Conservation (phyloP, 2,113 vertebrate species). For the Chloropsis hardwickii region DNA sequence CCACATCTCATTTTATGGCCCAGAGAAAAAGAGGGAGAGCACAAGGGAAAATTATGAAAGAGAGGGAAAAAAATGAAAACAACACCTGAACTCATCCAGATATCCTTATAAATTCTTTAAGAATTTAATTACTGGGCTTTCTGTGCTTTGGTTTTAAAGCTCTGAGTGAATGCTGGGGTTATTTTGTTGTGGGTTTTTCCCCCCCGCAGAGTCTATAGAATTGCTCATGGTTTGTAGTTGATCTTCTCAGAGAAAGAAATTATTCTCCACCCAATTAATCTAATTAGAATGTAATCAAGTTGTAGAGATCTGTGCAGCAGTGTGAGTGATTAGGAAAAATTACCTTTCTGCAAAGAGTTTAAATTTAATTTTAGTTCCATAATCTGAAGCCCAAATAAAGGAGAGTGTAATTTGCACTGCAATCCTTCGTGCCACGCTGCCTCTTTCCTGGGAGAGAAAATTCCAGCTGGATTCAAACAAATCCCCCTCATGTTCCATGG, state of each 20-base stretch:
- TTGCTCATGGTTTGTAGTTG: slow-evolving; percentile 20
- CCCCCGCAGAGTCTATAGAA: not conserved
- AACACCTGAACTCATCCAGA: not conserved
- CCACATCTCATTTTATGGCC: slow-evolving; percentile 36
- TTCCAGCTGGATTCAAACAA: not conserved
- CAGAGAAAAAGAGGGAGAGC: not conserved
- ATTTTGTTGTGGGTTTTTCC: not conserved
- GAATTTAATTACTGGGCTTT: slow-evolving; percentile 56
- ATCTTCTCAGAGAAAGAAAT: slow-evolving; percentile 61
- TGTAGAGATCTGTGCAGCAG: slow-evolving; percentile 64
- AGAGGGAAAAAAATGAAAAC: not conserved
- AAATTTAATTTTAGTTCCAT: slow-evolving; percentile 56
- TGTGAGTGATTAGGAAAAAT: slow-evolving; percentile 71
- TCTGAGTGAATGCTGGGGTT: not conserved
- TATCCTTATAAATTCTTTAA: slow-evolving; percentile 44
- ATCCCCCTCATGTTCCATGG: not conserved
- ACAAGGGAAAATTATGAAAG: not conserved
- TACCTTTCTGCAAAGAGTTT: slow-evolving; percentile 54
- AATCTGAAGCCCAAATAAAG: slow-evolving; percentile 58
- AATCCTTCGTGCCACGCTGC: not conserved
- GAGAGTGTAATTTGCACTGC: not conserved
- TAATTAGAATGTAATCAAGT: slow-evolving; percentile 71
- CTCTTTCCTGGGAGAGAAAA: not conserved
- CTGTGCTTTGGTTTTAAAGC: slow-evolving; percentile 28
- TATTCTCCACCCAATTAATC: slow-evolving; percentile 72